These are phyloP conservation scores for Gallinago jamesoni DNA, from an alignment of 2,113 vertebrate genomes.

Conservation along the genomic window DNA sequence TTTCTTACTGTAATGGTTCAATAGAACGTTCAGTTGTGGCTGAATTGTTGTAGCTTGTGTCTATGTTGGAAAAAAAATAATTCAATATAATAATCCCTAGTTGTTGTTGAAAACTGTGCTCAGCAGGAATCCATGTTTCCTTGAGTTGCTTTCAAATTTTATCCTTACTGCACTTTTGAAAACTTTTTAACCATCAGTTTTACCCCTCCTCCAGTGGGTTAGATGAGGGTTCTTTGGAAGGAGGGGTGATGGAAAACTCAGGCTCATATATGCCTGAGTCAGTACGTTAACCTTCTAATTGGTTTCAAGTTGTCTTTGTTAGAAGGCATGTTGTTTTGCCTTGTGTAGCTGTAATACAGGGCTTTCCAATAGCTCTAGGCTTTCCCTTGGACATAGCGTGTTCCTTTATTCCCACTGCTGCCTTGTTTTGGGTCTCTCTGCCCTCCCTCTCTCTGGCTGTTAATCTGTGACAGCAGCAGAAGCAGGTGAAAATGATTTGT, in stretches of 20 bases:
- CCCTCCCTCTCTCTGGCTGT: not conserved
- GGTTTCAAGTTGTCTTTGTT: not conserved
- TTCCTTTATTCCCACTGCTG: not conserved
- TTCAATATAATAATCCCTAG: conserved; percentile 10
- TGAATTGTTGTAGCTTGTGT: conserved; percentile 14
- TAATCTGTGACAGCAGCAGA: not conserved
- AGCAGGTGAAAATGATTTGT: not conserved
- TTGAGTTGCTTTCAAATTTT: conserved; percentile 33
- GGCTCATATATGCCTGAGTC: not conserved
- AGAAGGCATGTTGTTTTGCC: not conserved
- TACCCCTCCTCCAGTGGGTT: not conserved
- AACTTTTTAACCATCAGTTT: not conserved
- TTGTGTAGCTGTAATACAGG: not conserved
- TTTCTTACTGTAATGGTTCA: not conserved
- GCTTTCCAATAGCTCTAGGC: not conserved
- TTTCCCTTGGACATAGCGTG: not conserved
- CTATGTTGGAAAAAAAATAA: not conserved
- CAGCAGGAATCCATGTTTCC: not conserved
- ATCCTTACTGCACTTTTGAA: not conserved
- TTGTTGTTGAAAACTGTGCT: conserved; percentile 19
- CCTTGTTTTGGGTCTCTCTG: not conserved
- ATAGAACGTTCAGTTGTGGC: not conserved
- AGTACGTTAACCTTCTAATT: not conserved
- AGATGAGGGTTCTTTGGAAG: not conserved
- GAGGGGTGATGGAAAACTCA: not conserved